Percentiles rank a stretch among this genome's conserved stretches.
Evolutionary conservation across 2,888 invertebrate genomes (phyloP).

Genomic region (Andricus curvator): DNA sequence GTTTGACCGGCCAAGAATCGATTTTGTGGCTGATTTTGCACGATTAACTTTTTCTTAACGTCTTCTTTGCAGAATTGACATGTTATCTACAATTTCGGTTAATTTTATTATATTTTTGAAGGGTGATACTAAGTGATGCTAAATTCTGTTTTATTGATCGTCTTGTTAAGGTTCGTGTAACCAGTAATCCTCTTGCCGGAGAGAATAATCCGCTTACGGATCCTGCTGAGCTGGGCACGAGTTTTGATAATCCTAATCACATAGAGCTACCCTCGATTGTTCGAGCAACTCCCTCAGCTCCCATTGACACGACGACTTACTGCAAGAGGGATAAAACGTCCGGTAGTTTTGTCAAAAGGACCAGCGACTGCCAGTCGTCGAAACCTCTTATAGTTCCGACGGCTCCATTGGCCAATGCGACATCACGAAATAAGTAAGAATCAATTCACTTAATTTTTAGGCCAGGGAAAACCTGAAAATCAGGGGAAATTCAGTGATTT

Average conservation of each 20-base stretch:
- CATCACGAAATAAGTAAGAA: conserved; percentile 72
- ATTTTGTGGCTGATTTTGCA: no score
- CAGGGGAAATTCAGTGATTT: no score
- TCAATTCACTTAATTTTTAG: background rate
- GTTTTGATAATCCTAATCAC: conserved; percentile 88
- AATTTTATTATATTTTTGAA: background rate
- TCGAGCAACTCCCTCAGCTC: conserved; percentile 71
- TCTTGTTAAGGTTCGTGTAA: conserved; percentile 84
- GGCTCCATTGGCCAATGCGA: conserved; percentile 55
- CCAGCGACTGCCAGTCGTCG: conserved; percentile 52
- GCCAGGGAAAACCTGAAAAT: background rate
- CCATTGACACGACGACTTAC: conserved; percentile 85
- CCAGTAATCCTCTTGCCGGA: conserved; percentile 84
- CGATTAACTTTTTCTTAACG: no score
- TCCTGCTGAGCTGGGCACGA: conserved; percentile 81
- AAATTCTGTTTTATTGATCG: conserved; percentile 29
- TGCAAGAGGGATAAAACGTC: conserved; percentile 82
- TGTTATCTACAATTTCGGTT: no score
- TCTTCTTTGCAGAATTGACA: background rate
- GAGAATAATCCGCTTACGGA: conserved; percentile 77
- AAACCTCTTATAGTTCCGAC: conserved; percentile 56
- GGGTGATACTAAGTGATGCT: background rate
- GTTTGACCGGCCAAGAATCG: no score
- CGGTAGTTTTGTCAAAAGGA: conserved; percentile 65
- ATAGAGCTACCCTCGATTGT: conserved; percentile 83